Conservation (phyloP, 2,888 invertebrate genomes). For the Coleophora flavipennella region DNA sequence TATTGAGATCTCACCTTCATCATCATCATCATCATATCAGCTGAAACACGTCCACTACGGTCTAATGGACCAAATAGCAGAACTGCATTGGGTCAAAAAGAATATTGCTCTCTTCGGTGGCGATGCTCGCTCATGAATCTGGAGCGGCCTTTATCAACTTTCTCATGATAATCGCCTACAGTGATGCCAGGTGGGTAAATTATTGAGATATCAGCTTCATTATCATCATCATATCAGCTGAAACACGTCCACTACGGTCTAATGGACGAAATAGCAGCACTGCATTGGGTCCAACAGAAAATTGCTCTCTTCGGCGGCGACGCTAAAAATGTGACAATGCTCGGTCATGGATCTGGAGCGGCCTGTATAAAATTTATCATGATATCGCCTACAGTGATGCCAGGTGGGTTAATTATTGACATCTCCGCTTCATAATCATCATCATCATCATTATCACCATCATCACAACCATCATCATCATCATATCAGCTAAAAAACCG, state of each 20-base stretch:
- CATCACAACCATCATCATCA: too few species aligned
- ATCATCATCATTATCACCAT: too few species aligned
- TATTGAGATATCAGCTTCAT: neutral
- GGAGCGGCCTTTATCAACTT: constrained; percentile 98
- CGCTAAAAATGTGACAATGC: constrained; percentile 92
- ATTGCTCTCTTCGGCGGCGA: constrained; percentile 96
- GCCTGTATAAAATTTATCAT: constrained; percentile 97
- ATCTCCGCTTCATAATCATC: too few species aligned
- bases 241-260: constrained; percentile 98
- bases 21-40: too few species aligned
- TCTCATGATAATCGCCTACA: constrained; percentile 96
- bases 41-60: constrained; percentile 99
- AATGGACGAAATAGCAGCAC: constrained; percentile 97
- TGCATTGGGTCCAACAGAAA: constrained; percentile 98
- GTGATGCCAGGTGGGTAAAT: constrained; percentile 76
- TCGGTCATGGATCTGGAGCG: constrained; percentile 97
- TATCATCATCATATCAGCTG: too few species aligned
- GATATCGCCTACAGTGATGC: constrained; percentile 94
- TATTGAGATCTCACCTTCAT: neutral
- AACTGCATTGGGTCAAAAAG: constrained; percentile 96
- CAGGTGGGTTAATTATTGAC: constrained; percentile 47
- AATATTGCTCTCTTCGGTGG: constrained; percentile 96
- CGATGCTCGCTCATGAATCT: constrained; percentile 96
- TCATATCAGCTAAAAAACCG: too few species aligned
- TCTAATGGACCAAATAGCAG: constrained; percentile 97